Conservation (phyloP, 2,888 invertebrate species). For the Choreutis nemorana region DNA sequence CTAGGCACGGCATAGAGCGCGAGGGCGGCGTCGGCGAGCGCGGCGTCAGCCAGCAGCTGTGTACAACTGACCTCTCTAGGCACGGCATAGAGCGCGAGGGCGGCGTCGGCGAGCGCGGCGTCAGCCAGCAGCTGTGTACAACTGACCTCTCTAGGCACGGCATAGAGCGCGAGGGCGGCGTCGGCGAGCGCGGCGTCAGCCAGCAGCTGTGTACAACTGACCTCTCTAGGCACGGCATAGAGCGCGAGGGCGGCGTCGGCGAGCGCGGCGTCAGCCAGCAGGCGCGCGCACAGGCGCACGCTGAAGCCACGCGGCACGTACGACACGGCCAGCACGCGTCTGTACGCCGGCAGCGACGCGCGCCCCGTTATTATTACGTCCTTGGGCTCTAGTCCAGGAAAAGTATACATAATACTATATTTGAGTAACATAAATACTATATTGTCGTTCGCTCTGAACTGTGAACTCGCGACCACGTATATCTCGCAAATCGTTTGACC, state of each 20-base stretch:
- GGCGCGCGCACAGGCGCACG: slow-evolving; percentile 92
- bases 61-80: slow-evolving; percentile 72
- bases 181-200: not conserved
- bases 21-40: slow-evolving; percentile 79
- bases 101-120: slow-evolving; percentile 92
- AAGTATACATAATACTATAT: too few species aligned
- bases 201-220: slow-evolving; percentile 19
- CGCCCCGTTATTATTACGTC: slow-evolving; percentile 7
- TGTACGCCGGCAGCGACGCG: slow-evolving; percentile 61
- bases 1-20: slow-evolving; percentile 75
- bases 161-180: not conserved
- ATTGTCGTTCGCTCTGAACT: too few species aligned
- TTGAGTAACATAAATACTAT: too few species aligned
- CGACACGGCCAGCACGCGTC: slow-evolving; percentile 88
- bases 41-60: slow-evolving; percentile 85
- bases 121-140: slow-evolving; percentile 67
- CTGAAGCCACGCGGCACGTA: slow-evolving; percentile 99
- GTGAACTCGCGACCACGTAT: too few species aligned
- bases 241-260: slow-evolving; percentile 79
- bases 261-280: slow-evolving; percentile 88
- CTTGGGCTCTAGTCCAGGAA: not conserved
- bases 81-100: slow-evolving; percentile 89
- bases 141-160: not conserved
- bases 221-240: slow-evolving; percentile 77
- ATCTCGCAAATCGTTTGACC: too few species aligned